Evolutionary conservation across 2,797 vertebrate genomes (phyloP), one percentile per base, ranked within the genome.

Genomic region (Psittacula derbiana): DNA sequence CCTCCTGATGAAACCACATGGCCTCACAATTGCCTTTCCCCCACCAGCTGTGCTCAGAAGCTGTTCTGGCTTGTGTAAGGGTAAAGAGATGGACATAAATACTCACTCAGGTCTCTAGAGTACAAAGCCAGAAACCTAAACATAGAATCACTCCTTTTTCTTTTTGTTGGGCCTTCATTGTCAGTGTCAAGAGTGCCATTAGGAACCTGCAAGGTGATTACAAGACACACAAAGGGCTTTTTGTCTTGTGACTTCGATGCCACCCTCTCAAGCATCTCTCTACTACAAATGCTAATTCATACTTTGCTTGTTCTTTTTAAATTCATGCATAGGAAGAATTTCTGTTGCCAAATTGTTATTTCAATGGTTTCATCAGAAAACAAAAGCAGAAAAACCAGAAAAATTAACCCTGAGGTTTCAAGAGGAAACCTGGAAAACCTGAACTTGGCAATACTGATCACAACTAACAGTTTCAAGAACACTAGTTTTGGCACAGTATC

Each of bases 151-250:
- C 61, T 62, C 60, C 25, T 80, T 28, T 25, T 31, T 62, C 27
- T 67, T 86, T 89, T 83, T 64, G 47, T 53, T 71, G 19, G 41
- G 16, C 23, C 82, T 90, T 52, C 58, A 80, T 31, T 88, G 53
- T 52, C 49, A 61, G 50, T 20, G 9, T 50, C 49, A n/a, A 16
- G 49, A 80, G 47, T 18, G 10, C 66, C 38, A 27, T 41, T n/a
- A 49, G 17, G 38, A 72, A 75, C 60, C 82, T 79, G 58, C 95
- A 92, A 94, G 93, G 95, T 94, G 87, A 91, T 69, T 33, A 88
- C 49, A 62, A 66, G 85, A 55, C 70, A 57, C 67, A 90, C 38
- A 66, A 50, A 70, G 16, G 47, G 62, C 70, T 85, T 92, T 93
- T 89, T 81, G n/a, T 90, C 80, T 43, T 50, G n/a, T 65, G 80